Percentiles rank a stretch among this genome's conserved stretches.
phyloP scores from a whole-genome alignment of 2,888 invertebrate species.

The Watsonalla cultraria region DNA sequence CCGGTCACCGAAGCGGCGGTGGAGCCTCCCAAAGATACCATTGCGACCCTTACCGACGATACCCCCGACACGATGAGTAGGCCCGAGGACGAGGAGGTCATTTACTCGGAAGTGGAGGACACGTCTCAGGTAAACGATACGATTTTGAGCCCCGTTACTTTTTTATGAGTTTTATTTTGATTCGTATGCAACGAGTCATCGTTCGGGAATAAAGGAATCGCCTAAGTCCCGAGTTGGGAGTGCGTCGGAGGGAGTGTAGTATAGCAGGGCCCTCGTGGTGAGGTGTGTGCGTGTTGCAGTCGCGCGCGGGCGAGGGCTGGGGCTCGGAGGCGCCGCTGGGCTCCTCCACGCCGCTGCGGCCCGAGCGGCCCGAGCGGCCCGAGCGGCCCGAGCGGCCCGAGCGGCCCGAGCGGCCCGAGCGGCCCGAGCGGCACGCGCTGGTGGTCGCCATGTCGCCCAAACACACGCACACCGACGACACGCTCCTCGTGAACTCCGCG shows the following conservation, averaged over 20 bases:
- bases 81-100: conserved; percentile 42
- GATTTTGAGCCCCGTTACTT: background rate
- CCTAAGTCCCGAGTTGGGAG: no score
- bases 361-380: conserved; percentile 34
- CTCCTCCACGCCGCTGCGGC: conserved; percentile 16
- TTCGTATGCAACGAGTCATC: no score
- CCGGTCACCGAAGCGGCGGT: background rate
- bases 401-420: no score
- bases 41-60: background rate
- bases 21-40: background rate
- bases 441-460: conserved; percentile 70
- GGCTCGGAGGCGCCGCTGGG: conserved; percentile 23
- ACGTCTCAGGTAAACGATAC: conserved; percentile 49
- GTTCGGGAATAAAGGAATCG: no score
- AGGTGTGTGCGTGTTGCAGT: conserved; percentile 30
- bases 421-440: conserved; percentile 31
- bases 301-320: conserved; percentile 47
- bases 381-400: no score
- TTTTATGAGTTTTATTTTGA: no score
- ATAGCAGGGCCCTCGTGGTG: no score
- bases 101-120: conserved; percentile 65
- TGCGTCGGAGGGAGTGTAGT: background rate
- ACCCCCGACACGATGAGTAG: conserved; percentile 15
- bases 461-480: conserved; percentile 15
- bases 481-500: no score